phyloP scores from a whole-genome alignment of 2,113 vertebrate genomes.

The Hypocryptadius cinnamomeus region DNA sequence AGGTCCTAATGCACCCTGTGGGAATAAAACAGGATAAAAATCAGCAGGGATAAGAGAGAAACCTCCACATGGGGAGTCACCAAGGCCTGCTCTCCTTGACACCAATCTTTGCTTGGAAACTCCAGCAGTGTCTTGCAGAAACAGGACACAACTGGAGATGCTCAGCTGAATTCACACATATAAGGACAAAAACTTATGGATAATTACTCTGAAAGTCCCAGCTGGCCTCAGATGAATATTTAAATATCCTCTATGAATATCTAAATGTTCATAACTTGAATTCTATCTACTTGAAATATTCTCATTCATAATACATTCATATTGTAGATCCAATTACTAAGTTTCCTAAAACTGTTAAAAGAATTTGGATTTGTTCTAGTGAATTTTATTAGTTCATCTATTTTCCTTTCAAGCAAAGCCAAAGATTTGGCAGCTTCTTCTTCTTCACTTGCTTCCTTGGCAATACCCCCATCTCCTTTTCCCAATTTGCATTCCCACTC shows the following conservation, averaged over 20 bases:
- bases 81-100: neutral
- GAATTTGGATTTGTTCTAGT: neutral
- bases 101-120: neutral
- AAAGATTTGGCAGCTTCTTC: neutral
- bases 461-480: neutral
- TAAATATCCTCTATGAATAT: neutral
- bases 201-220: neutral
- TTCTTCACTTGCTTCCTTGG: neutral
- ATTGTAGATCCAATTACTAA: neutral
- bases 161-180: neutral
- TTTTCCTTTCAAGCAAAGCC: neutral
- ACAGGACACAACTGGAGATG: neutral
- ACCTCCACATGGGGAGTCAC: fast-evolving
- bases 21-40: neutral
- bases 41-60: neutral
- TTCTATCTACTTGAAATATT: neutral
- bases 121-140: neutral
- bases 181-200: neutral
- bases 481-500: neutral
- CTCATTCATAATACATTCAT: neutral
- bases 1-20: slow-evolving; percentile 84
- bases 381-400: neutral
- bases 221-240: neutral
- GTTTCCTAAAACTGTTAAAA: neutral
- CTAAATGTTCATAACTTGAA: neutral